phyloP scores from a whole-genome alignment of 2,888 invertebrate genomes.

The Xiphydria camelus region DNA sequence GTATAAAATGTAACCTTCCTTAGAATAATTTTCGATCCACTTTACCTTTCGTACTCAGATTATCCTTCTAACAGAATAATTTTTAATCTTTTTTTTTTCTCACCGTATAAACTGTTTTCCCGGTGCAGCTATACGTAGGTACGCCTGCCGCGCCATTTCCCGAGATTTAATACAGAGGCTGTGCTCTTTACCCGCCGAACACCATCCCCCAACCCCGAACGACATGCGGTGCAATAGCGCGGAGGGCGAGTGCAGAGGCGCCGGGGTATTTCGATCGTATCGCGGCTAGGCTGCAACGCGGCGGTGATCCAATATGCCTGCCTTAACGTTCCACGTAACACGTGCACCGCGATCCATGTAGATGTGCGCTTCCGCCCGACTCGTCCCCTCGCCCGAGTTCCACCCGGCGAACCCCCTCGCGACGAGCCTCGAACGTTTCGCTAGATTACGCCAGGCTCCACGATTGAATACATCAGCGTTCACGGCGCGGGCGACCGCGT shows the following conservation, averaged over 20 bases:
- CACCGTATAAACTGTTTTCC: no score
- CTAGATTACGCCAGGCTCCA: conserved; percentile 41
- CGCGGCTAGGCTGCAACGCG: conserved; percentile 41
- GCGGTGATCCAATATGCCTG: conserved; percentile 48
- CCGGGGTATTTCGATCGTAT: conserved; percentile 44
- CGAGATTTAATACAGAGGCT: conserved; percentile 46
- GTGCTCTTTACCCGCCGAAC: no score
- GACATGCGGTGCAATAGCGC: no score
- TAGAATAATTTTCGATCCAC: no score
- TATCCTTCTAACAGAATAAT: no score
- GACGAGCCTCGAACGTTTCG: conserved; percentile 11
- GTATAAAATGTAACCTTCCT: no score
- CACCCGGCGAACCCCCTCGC: not conserved
- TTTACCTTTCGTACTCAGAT: no score
- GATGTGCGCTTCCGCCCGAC: not conserved
- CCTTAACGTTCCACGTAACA: conserved; percentile 33
- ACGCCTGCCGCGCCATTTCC: no score
- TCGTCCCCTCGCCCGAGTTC: conserved; percentile 6
- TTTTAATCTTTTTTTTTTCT: no score
- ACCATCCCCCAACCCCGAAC: no score
- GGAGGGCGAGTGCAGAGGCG: conserved; percentile 31
- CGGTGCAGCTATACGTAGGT: no score
- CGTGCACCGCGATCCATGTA: no score
- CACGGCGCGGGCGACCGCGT: conserved; percentile 21
- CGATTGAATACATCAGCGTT: conserved; percentile 47